phyloP scores from a whole-genome alignment of 2,797 vertebrate species.

The Diplodus puntazzo region DNA sequence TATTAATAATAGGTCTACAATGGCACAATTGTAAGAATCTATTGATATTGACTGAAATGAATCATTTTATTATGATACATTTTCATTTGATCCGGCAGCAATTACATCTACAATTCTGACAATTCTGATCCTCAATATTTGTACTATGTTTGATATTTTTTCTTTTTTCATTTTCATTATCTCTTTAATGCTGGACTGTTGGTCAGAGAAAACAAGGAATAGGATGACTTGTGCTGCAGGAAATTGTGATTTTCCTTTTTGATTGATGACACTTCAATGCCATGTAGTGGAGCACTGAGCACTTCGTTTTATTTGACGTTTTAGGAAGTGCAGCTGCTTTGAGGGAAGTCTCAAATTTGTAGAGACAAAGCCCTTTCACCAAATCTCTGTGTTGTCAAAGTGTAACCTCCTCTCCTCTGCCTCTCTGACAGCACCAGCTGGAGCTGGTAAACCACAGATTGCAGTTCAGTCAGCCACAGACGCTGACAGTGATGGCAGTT shows the following conservation, averaged over 20 bases:
- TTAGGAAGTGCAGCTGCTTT: slow-evolving; percentile 54
- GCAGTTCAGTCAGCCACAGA: slow-evolving; percentile 67
- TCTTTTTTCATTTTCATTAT: neutral
- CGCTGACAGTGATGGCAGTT: slow-evolving; percentile 67
- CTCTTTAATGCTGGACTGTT: neutral
- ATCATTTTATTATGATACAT: too few relatives aligned
- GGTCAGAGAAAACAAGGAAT: neutral
- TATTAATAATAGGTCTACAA: too few relatives aligned
- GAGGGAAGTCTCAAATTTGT: slow-evolving; percentile 35
- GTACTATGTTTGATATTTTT: neutral
- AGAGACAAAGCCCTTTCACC: slow-evolving; percentile 60
- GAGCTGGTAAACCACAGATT: slow-evolving; percentile 72
- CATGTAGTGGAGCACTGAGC: neutral
- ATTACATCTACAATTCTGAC: too few relatives aligned
- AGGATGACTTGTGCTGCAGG: neutral
- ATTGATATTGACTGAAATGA: too few relatives aligned
- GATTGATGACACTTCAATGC: neutral
- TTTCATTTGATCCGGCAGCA: too few relatives aligned
- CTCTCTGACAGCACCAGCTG: slow-evolving; percentile 71
- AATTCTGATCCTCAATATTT: too few relatives aligned
- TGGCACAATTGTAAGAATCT: too few relatives aligned
- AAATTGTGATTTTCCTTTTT: neutral
- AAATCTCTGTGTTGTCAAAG: slow-evolving; percentile 61
- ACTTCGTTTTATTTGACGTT: slow-evolving; percentile 36
- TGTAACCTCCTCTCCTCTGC: slow-evolving; percentile 60